Percentiles rank a stretch among this genome's conserved stretches.
Conservation (phyloP, 2,113 vertebrate genomes). For the Gymnogyps californianus region DNA sequence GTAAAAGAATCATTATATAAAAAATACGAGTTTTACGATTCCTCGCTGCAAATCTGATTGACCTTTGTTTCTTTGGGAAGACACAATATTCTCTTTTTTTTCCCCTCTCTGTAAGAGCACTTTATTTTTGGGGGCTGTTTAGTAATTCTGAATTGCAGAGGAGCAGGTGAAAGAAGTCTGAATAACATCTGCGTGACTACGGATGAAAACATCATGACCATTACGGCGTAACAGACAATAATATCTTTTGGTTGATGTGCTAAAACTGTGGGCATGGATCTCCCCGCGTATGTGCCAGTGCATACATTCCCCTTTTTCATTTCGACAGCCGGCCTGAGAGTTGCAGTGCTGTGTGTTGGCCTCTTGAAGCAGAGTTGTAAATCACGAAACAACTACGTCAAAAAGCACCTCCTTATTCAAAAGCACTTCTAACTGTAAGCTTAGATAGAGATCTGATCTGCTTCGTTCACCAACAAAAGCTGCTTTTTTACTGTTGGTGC, state of each 20-base stretch:
- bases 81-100: not conserved
- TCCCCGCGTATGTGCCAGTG: accelerated
- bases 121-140: conserved; percentile 9
- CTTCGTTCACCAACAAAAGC: not conserved
- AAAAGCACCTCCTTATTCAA: not conserved
- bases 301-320: too few relatives aligned
- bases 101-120: not conserved
- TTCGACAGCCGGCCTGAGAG: not conserved
- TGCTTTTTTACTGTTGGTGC: not conserved
- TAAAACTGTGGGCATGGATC: accelerated
- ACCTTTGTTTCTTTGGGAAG: conserved; percentile 6
- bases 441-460: not conserved
- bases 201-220: not conserved
- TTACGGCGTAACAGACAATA: not conserved
- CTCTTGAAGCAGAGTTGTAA: not conserved
- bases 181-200: not conserved
- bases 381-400: not conserved
- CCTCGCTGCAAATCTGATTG: not conserved
- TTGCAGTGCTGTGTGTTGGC: accelerated
- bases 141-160: not conserved
- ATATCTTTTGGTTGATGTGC: not conserved
- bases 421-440: not conserved
- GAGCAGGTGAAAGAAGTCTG: conserved; percentile 8
- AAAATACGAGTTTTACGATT: not conserved
- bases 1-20: not conserved